Conservation (phyloP, 2,797 vertebrate species). For the Chiloscyllium punctatum region DNA sequence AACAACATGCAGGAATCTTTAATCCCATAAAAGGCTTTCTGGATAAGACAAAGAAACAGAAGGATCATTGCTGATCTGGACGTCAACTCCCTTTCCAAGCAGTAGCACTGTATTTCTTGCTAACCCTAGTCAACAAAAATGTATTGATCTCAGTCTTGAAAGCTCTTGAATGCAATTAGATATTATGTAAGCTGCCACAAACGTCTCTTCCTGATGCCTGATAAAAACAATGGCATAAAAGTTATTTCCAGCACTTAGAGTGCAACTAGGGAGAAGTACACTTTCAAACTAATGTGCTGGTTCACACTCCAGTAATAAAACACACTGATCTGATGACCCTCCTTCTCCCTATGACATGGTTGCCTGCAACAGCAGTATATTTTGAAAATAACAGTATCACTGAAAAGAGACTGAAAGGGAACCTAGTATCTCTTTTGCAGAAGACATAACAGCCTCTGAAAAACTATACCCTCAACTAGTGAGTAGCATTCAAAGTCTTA, state of each 20-base stretch:
- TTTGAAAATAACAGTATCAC: background rate
- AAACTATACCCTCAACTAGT: background rate
- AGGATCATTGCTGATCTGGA: background rate
- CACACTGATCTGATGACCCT: background rate
- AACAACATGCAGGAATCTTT: background rate
- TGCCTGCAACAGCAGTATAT: background rate
- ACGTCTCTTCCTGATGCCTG: background rate
- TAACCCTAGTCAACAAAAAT: background rate
- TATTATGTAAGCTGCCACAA: background rate
- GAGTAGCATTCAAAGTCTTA: background rate
- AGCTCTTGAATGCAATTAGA: background rate
- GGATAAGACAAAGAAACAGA: too few species aligned
- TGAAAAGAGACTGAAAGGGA: background rate
- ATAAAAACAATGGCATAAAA: background rate
- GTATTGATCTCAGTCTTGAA: background rate
- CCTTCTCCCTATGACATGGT: background rate
- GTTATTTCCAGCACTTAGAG: background rate
- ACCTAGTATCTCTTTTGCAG: background rate
- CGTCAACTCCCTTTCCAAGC: background rate
- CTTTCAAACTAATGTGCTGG: background rate
- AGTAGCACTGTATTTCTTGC: background rate
- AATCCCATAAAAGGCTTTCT: background rate
- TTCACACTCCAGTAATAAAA: conserved; percentile 11
- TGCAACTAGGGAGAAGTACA: background rate
- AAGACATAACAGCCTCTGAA: background rate